Conservation (phyloP, 2,113 vertebrate species). For the Nansenia antarctica region DNA sequence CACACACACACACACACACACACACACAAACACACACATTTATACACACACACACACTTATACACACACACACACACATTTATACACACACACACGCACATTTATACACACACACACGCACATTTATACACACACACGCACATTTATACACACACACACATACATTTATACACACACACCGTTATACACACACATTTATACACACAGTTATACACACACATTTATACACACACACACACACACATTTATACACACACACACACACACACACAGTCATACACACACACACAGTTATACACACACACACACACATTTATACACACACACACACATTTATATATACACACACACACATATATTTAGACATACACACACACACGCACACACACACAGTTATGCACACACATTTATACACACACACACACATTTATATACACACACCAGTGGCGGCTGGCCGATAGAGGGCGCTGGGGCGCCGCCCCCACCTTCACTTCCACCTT, state of each 20-base stretch:
- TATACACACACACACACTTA: conserved; percentile 6
- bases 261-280: neutral
- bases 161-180: neutral
- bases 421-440: no score
- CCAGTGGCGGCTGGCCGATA: no score
- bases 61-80: neutral
- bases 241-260: neutral
- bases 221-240: conserved; percentile 17
- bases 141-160: neutral
- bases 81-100: conserved; percentile 7
- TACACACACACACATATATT: neutral
- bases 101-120: neutral
- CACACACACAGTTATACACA: no score
- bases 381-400: no score
- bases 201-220: neutral
- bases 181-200: conserved; percentile 9
- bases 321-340: no score
- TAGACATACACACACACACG: neutral
- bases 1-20: conserved; percentile 2
- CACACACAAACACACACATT: conserved; percentile 7
- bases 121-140: no score
- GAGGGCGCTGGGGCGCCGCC: no score
- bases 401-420: no score
- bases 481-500: no score
- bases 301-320: no score